Evolutionary conservation across 2,888 invertebrate genomes (phyloP), one percentile per base, ranked within the genome.

Genomic region (Acronicta alni): DNA sequence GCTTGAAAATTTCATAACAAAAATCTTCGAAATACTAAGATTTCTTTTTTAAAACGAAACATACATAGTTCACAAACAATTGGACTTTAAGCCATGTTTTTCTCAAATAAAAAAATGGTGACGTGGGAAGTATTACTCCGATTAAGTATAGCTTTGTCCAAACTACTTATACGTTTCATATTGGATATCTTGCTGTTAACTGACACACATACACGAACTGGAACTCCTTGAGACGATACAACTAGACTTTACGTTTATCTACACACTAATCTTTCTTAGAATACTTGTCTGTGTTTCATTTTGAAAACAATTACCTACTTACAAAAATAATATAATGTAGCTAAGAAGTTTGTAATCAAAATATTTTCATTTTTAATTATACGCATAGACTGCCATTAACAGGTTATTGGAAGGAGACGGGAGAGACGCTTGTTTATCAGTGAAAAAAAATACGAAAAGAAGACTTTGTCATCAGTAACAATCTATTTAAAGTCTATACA

Each of bases 141-240:
- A 46, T 45, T 58, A 49, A 30, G 12, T 30, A 12, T 66, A n/a
- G 41, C 48, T 48, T 52, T 72, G 72, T 72, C 26, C 53, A 67
- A 66, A 66, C 48, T 48, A 52, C 45, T 20, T 48, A 17, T 56
- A 53, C 35, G 26, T 52, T 17, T 47, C 41, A 37, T 51, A 44
- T 52, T 51, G 44, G 68, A 59, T 42, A 47, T 45, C 60, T 53
- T 48, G 43, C 37, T 32, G n/a, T 23, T 42, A 20, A 45, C 54
- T 58, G 72, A 75, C 74, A 77, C 44, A 70, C 71, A 74, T 74
- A 44, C 38, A 53, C 55, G 9, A 58, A 71, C 57, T 65, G 41
- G 72, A 62, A 57, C 55, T 57, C 78, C 75, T 75, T 75, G 75
- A 78, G 64, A 71, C 63, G 52, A 46, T 45, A 57, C 26, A 74